phyloP scores from a whole-genome alignment of 2,113 vertebrate species.

The Actinemys pallida region DNA sequence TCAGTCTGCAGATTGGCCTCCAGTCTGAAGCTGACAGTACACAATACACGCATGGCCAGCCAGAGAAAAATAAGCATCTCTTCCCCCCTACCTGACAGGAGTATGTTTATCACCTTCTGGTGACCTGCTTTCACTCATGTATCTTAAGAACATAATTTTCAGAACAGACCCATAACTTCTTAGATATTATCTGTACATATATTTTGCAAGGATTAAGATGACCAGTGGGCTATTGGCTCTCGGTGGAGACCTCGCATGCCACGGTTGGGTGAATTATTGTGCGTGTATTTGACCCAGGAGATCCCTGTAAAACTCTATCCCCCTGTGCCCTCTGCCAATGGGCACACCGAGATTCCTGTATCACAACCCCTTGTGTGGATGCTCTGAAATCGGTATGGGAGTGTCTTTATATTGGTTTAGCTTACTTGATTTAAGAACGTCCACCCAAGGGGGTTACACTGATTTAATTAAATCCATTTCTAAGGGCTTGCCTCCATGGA shows the following conservation, averaged over 20 bases:
- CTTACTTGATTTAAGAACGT: rapidly evolving
- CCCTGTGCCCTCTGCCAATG: neutral
- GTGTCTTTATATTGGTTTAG: neutral
- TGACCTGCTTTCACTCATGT: neutral
- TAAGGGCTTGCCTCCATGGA: neutral
- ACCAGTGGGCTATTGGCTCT: neutral
- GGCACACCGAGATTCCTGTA: neutral
- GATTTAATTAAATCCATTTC: neutral
- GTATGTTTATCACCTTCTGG: no score
- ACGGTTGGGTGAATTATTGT: neutral
- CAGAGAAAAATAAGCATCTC: neutral
- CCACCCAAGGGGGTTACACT: rapidly evolving
- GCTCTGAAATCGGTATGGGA: neutral
- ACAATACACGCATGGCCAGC: neutral
- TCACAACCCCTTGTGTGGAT: neutral
- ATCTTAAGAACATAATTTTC: neutral
- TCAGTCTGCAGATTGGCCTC: neutral
- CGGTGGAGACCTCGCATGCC: neutral
- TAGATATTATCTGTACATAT: neutral
- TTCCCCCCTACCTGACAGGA: neutral
- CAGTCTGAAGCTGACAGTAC: neutral
- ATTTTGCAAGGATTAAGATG: neutral
- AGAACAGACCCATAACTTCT: neutral
- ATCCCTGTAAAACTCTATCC: neutral
- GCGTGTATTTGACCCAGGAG: neutral